Evolutionary conservation across 2,888 invertebrate genomes (phyloP).

Genomic region (Meloe dianella): DNA sequence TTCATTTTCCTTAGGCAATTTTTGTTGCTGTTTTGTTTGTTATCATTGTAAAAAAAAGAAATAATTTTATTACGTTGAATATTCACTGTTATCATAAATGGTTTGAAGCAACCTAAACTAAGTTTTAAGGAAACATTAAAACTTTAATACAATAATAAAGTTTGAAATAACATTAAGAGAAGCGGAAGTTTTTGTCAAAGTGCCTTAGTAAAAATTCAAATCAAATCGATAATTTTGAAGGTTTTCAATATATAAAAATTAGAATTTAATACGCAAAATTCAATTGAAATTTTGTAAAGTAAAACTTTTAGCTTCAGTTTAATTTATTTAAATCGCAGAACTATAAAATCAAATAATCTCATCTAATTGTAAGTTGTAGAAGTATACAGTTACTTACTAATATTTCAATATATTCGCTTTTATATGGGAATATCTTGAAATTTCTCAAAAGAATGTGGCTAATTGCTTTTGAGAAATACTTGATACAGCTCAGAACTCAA

Average conservation of each 20-base stretch:
- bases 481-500: background rate
- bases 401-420: background rate
- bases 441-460: background rate
- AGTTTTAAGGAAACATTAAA: conserved; percentile 20
- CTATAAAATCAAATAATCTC: background rate
- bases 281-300: background rate
- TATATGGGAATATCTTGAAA: background rate
- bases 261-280: background rate
- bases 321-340: background rate
- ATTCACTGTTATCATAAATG: conserved; percentile 20
- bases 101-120: conserved; percentile 22
- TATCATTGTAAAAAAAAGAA: conserved; percentile 7
- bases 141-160: conserved; percentile 21
- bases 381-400: background rate
- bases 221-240: background rate
- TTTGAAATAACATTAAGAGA: background rate
- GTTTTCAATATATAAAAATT: background rate
- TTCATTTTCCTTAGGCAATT: background rate
- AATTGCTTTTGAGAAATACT: background rate
- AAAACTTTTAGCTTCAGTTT: background rate
- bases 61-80: conserved; percentile 19
- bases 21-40: background rate
- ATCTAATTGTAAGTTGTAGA: background rate
- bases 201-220: background rate
- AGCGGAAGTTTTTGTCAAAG: background rate